Evolutionary conservation across 1,140 invertebrate species (phyloP), one percentile per base, ranked within the genome.

Genomic region (Tribolium castaneum): DNA sequence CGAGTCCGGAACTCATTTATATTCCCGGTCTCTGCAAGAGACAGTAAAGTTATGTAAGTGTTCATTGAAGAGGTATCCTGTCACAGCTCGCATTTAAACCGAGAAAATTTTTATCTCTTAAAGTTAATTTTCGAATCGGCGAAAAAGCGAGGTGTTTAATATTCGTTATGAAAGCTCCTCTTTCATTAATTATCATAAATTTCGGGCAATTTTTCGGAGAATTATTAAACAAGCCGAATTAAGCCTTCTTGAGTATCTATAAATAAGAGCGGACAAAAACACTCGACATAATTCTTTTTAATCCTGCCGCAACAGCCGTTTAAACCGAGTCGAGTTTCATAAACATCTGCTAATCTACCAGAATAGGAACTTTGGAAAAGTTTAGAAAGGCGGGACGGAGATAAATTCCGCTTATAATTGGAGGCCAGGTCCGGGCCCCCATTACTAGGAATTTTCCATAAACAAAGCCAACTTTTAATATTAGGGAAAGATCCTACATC

Each of bases 311-410:
- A 73, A 73, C 71, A 52, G 49, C 71, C 49, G 71, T 52, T 73
- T 73, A 51, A 73, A 54, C 49, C 52, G 71, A 54, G 71, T 72
- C 49, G 71, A 73, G 71, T 73, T 73, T 73, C 71, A 72, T 72
- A 72, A 72, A 72, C 70, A 73, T 73, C 71, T 73, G 71, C 49
- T 73, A 73, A 73, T 73, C 71, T 52, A 73, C 71, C 71, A 73
- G 50, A 66, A 66, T 66, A 66, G 52, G 71, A 73, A 73, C 19
- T 73, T 35, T 35, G 25, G 71, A 54, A 35, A 73, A 73, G 19
- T 73, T 73, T 73, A 49, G 49, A 73, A 73, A 73, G 52, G 70
- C 52, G 22, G 10, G 10, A 49, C 49, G 13, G 52, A 30, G 71
- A 73, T 73, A 73, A 73, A 73, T 73, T 54, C 14, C 25, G 10